Evolutionary conservation across 2,797 vertebrate genomes (phyloP), one percentile per base, ranked within the genome.

Genomic region (Sciurus vulgaris): DNA sequence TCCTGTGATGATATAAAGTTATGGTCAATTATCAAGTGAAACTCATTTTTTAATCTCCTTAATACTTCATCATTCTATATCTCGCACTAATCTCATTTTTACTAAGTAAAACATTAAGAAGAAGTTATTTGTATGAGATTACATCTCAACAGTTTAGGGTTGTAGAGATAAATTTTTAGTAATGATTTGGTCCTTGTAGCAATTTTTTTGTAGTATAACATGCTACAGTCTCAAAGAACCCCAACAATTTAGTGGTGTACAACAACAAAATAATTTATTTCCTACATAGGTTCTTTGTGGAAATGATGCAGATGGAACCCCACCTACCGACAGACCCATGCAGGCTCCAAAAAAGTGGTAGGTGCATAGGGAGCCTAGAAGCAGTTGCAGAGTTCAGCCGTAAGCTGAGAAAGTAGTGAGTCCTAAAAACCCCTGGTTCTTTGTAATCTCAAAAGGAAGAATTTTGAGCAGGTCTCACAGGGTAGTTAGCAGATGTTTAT

Each of bases 121-220:
- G 54, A 74, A 89, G 35, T 92, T 85, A 74, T n/a, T 81, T 90
- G 20, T 47, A 11, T 73, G 12, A 74, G 20, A 73, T 22, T 47
- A 61, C 3, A 69, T 51, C 30, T 85, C 35, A 86, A 38, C 18
- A 65, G 77, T 81, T 79, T n/a, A 81, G 67, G 38, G 38, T 35
- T 90, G 1, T 24, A 90, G 67, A 95, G 88, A 84, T 63, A 86
- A 7, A 85, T 72, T 89, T 92, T 59, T 86, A 67, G 20, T 76
- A 51, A 61, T 35, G 28, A 82, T 14, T n/a, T 92, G 15, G 28
- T 70, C 86, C 77, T 83, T 74, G 2, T 41, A 86, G 35, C 35
- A 78, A 30, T 86, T 30, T 85, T 15, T 78, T 91, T 86, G 13
- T 79, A 76, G 89, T 61, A 47, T 51, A 73, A 93, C 44, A 51